Conservation (phyloP, 2,888 invertebrate genomes). For the Clostera curtula region DNA sequence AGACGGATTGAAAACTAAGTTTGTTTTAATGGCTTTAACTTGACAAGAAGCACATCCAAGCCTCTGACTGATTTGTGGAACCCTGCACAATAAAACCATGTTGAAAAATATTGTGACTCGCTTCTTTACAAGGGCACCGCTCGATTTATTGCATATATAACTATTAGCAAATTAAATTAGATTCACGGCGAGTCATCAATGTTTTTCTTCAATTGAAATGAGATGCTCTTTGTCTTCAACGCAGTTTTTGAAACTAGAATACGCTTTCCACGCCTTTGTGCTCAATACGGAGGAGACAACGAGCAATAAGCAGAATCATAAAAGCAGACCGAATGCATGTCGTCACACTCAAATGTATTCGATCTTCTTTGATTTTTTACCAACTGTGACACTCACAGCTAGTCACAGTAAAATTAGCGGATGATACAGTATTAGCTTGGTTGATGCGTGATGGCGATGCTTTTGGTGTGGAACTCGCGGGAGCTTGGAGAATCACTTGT, state of each 20-base stretch:
- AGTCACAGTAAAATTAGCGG: conserved; percentile 74
- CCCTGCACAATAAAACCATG: conserved; percentile 7
- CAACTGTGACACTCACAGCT: conserved; percentile 78
- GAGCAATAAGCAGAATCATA: conserved; percentile 45
- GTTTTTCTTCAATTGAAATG: conserved; percentile 19
- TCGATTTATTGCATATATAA: too few relatives aligned
- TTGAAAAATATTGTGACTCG: too few relatives aligned
- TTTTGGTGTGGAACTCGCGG: conserved; percentile 76
- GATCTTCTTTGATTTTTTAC: conserved; percentile 46
- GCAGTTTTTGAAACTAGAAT: too few relatives aligned
- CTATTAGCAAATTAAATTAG: too few relatives aligned
- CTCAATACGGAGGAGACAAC: conserved; percentile 33
- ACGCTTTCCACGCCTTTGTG: too few relatives aligned
- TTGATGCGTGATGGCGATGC: conserved; percentile 71
- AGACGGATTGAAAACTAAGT: neutral
- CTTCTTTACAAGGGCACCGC: too few relatives aligned
- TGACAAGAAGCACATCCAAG: conserved; percentile 22
- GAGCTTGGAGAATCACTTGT: conserved; percentile 86
- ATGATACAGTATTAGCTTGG: conserved; percentile 66
- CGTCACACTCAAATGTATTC: conserved; percentile 21
- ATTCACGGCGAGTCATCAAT: too few relatives aligned
- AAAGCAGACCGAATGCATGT: conserved; percentile 45
- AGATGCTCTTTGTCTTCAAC: conserved; percentile 36
- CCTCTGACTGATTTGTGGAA: conserved; percentile 9
- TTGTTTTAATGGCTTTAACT: conserved; percentile 10